Evolutionary conservation across 1,140 invertebrate genomes (phyloP), one percentile per base, ranked within the genome.

Genomic region (Heliconius hewitsoni): DNA sequence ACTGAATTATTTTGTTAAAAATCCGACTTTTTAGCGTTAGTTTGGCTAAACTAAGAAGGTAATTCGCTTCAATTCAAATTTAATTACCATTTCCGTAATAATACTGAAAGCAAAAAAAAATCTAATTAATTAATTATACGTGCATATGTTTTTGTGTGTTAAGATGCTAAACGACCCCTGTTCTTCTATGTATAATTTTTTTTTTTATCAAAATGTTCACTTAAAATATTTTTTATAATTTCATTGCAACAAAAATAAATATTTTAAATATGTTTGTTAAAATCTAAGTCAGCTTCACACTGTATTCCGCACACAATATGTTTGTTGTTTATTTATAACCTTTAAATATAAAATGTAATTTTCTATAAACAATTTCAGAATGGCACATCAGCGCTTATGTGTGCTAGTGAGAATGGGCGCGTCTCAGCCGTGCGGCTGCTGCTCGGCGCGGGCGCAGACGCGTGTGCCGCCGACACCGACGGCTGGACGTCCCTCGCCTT

Each of bases 401-500:
- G 97, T 82, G 98, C 98, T 30, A 96, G 97, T 72, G 96, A 97
- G 83, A 96, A 96, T 86, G 98, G 98, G 42, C 97, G 98, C 79
- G 91, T 96, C 30, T 96, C 96, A 34, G 98, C 99, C 94, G 98
- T 98, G 46, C 95, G 97, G 46, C 96, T 98, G 89, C 95, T 99
- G 37, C 94, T 99, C 74, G 96, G 97, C 71, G 96, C 98, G 88
- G 97, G 97, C 55, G 98, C 98, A 11, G 98, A 99, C 92, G 96
- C 98, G 18, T 97, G 98, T 91, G 97, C 97, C n/a, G 97, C 98
- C 86, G 98, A 99, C 93, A 96, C 96, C 95, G 99, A 99, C 91
- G 98, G 98, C 83, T 99, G 99, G 99, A 98, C 97, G 42, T 96
- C 98, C 5, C 92, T 99, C 57, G 94, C 99, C 70, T 98, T 98